Base-by-base conservation (phyloP, 37 sponge, comb jelly and placozoan species). In the Diacarnus erythraeanus region DNA sequence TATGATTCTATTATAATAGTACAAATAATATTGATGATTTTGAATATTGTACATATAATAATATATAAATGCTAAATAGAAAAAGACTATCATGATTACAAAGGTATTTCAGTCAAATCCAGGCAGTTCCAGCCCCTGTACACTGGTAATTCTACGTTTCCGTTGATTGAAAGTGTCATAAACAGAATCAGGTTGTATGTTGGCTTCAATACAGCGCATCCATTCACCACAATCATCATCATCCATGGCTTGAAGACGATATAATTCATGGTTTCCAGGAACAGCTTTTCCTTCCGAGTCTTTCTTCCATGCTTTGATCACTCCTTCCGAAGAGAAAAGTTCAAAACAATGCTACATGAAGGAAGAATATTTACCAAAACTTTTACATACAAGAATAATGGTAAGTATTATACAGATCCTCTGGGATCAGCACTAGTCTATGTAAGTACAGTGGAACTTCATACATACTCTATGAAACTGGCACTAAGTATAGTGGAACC, bases 251-350 rank as follows among this genome's bases (percentile, higher is more conserved):
- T 80, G 78, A 27, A 88, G 57, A 21, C 88, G 68, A 39, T 88
- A 88, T 63, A 72, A 17, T 30, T 82, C 83, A 42, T 88, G 88
- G 58, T 88, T 88, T 2, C 86, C 93, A 84, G 89, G 89, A 6
- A 92, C 93, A 42, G 85, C 70, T 74, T 88, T 88, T 18, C 94
- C 94, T 12, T 96, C 99, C n/a, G 90, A 89, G 68, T 98, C 99
- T 42, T 92, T 94, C 91, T 98, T 98, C 91, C 97, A 96, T 2
- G 99, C 97, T 43, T 98, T 98, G 72, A 98, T 98, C 21, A 94
- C 86, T 21, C 97, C 95, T 60, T 76, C 74, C 33, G 82, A 75
- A 40, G 90, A 83, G 56, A 47, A 85, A 21, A 98, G 94, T 82
- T 98, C 99, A 81, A 98, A 93, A 57, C 90, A 88, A 43, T 85